These are phyloP conservation scores for Pterostichus niger DNA, from an alignment of 2,888 invertebrate genomes.

Conservation along the genomic window DNA sequence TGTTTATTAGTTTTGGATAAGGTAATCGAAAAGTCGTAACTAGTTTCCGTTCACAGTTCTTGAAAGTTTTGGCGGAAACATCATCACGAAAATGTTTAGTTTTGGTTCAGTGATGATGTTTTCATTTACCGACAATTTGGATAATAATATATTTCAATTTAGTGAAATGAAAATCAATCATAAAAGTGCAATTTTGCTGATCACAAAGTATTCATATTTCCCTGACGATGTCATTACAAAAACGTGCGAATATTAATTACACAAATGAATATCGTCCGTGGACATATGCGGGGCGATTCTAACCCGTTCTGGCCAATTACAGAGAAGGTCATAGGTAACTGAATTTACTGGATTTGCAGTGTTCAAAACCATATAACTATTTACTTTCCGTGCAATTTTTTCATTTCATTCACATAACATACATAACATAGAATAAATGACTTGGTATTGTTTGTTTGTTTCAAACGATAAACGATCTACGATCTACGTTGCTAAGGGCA, in stretches of 20 bases:
- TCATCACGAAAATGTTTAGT: conserved; percentile 9
- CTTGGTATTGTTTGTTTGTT: neutral
- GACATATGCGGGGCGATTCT: conserved; percentile 15
- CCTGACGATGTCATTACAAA: conserved; percentile 22
- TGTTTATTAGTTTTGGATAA: neutral
- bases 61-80: neutral
- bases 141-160: too few species aligned
- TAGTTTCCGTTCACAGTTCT: neutral
- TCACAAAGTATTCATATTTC: conserved; percentile 20
- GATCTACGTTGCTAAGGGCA: neutral
- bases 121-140: neutral
- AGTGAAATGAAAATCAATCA: neutral
- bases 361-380: conserved; percentile 4
- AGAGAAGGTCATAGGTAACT: conserved; percentile 16
- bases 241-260: conserved; percentile 13
- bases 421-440: conserved; percentile 10
- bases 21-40: neutral
- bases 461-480: neutral
- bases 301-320: conserved; percentile 13
- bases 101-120: conserved; percentile 1
- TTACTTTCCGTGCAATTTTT: neutral
- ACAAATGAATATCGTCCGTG: conserved; percentile 9
- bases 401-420: neutral
- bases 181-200: conserved; percentile 6
- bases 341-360: conserved; percentile 16